These are phyloP conservation scores for Hydropsyche betteni DNA, from an alignment of 2,888 invertebrate genomes.

Conservation along the genomic window DNA sequence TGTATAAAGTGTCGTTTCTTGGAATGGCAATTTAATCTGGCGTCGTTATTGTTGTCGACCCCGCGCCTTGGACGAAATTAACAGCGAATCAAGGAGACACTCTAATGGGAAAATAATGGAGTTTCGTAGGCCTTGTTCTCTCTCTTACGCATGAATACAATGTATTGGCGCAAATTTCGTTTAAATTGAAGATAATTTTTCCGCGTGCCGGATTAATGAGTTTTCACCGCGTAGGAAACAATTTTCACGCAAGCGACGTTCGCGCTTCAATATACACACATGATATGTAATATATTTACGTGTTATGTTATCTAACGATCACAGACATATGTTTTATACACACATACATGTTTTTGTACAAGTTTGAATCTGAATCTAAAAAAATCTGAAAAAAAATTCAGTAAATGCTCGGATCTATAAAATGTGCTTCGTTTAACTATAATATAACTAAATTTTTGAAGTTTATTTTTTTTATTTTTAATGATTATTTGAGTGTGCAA, in stretches of 20 bases:
- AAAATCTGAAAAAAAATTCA: no score
- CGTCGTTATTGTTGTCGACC: conserved; percentile 32
- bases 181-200: conserved; percentile 10
- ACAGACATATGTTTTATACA: no score
- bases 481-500: no score
- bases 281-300: no score
- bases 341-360: no score
- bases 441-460: no score
- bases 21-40: conserved; percentile 48
- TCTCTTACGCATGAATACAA: background rate
- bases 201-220: background rate
- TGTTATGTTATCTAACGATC: no score
- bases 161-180: conserved; percentile 7
- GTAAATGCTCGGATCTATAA: no score
- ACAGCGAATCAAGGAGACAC: conserved; percentile 31
- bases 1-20: conserved; percentile 47
- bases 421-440: no score
- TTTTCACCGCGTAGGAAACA: conserved; percentile 11
- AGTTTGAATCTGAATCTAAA: no score
- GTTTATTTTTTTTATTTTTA: no score
- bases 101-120: conserved; percentile 50
- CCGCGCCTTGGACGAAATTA: conserved; percentile 20
- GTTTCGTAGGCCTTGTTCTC: conserved; percentile 26
- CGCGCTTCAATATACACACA: no score
- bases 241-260: background rate